phyloP scores from a whole-genome alignment of 2,888 invertebrate genomes.

The Tyria jacobaeae region DNA sequence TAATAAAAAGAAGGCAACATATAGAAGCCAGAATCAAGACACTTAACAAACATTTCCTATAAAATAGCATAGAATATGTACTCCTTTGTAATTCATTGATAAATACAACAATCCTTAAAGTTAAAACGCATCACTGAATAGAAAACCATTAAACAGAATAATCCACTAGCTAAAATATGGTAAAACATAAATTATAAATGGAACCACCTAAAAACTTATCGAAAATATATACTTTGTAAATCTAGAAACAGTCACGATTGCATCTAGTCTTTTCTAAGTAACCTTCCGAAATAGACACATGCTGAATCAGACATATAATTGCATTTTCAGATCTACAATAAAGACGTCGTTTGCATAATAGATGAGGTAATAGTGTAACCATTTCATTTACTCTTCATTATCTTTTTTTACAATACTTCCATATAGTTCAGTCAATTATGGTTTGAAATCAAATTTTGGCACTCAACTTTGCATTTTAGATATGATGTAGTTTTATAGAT shows the following conservation, averaged over 20 bases:
- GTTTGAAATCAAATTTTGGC: too few species aligned
- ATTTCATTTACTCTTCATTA: not conserved
- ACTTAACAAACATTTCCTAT: not conserved
- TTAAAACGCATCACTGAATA: not conserved
- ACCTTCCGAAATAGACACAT: slow-evolving; percentile 20
- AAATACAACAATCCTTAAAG: not conserved
- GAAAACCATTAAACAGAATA: not conserved
- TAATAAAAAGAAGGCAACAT: not conserved
- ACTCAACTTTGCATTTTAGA: too few species aligned
- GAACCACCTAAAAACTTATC: too few species aligned
- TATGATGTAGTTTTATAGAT: too few species aligned
- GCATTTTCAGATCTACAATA: slow-evolving; percentile 72
- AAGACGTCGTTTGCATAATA: slow-evolving; percentile 70
- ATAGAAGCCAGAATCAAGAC: not conserved
- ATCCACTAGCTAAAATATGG: not conserved
- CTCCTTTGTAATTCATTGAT: too few species aligned
- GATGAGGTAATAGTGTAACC: slow-evolving; percentile 62
- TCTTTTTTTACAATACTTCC: not conserved
- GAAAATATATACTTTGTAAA: not conserved
- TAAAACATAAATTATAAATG: not conserved
- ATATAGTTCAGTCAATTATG: too few species aligned
- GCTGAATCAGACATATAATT: slow-evolving; percentile 17
- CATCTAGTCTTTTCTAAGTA: not conserved
- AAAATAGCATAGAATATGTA: not conserved
- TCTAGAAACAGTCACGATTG: not conserved